A percentile compares a stretch with the other conserved stretches of the same genome.
phyloP scores from a whole-genome alignment of 2,888 invertebrate species.

The Diabrotica balteata region DNA sequence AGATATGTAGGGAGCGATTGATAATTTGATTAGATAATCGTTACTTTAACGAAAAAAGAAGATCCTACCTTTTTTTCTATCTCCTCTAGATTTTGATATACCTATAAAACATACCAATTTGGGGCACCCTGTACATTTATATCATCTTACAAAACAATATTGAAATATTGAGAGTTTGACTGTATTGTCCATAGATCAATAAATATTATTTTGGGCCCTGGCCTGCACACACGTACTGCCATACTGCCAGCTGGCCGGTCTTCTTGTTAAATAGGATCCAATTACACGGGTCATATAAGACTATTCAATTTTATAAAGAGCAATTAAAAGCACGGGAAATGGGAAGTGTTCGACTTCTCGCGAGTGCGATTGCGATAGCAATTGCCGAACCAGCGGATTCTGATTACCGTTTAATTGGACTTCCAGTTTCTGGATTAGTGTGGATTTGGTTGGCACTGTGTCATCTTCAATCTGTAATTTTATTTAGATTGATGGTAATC shows the following conservation, averaged over 20 bases:
- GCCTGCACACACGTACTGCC: not conserved
- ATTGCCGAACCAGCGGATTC: not conserved
- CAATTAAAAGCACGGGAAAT: conserved; percentile 17
- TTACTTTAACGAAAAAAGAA: too few relatives aligned
- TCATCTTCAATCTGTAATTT: not conserved
- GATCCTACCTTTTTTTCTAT: too few relatives aligned
- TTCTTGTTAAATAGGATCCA: conserved; percentile 25
- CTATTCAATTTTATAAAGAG: conserved; percentile 24
- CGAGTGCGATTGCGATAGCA: not conserved
- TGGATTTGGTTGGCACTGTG: not conserved
- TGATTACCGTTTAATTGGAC: conserved; percentile 2
- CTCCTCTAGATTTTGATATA: too few relatives aligned
- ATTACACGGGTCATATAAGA: conserved; percentile 31
- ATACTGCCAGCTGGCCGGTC: not conserved
- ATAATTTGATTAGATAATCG: too few relatives aligned
- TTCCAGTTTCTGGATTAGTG: not conserved
- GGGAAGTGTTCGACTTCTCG: not conserved
- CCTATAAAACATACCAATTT: too few relatives aligned
- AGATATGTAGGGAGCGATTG: too few relatives aligned
- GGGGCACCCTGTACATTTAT: too few relatives aligned
- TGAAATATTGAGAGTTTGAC: too few relatives aligned
- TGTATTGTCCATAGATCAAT: too few relatives aligned
- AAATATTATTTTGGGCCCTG: too few relatives aligned
- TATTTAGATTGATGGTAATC: not conserved
- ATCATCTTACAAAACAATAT: too few relatives aligned